Evolutionary conservation across 2,113 vertebrate species (phyloP).

Genomic region (Tragelaphus strepsiceros): DNA sequence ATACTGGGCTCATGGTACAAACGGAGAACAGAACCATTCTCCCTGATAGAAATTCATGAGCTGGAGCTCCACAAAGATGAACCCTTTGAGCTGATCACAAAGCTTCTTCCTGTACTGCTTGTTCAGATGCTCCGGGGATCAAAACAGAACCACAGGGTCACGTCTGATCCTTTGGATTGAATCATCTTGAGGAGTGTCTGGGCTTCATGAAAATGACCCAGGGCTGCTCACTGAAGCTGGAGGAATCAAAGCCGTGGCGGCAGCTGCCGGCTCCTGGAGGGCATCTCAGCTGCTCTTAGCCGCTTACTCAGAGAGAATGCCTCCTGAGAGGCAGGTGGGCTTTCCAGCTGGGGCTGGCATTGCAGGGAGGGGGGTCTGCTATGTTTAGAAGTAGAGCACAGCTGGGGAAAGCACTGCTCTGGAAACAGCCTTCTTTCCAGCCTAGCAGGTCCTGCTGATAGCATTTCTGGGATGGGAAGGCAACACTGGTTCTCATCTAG

Average conservation of each 20-base stretch:
- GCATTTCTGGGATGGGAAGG: neutral
- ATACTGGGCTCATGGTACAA: neutral
- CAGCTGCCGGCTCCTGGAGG: slow-evolving; percentile 13
- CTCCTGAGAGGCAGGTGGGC: slow-evolving; percentile 35
- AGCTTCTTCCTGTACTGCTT: neutral
- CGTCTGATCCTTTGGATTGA: slow-evolving; percentile 38
- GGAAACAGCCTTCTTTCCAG: neutral
- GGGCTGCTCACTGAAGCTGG: slow-evolving; percentile 19
- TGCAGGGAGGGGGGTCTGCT: neutral
- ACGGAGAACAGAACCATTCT: neutral
- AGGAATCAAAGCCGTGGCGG: neutral
- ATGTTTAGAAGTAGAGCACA: slow-evolving; percentile 31
- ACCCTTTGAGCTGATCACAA: neutral
- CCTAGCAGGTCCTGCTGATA: neutral
- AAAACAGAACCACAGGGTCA: neutral
- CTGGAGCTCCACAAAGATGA: neutral
- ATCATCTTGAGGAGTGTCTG: slow-evolving; percentile 24
- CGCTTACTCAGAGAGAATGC: neutral
- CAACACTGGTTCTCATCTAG: neutral
- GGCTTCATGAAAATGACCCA: neutral
- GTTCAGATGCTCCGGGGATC: neutral
- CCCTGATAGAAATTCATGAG: slow-evolving; percentile 18
- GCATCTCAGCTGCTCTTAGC: slow-evolving; percentile 12
- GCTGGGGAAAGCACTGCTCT: neutral
- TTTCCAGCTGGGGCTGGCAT: slow-evolving; percentile 32